Conservation (phyloP, 1,140 invertebrate species). For the Lepidurus arcticus region DNA sequence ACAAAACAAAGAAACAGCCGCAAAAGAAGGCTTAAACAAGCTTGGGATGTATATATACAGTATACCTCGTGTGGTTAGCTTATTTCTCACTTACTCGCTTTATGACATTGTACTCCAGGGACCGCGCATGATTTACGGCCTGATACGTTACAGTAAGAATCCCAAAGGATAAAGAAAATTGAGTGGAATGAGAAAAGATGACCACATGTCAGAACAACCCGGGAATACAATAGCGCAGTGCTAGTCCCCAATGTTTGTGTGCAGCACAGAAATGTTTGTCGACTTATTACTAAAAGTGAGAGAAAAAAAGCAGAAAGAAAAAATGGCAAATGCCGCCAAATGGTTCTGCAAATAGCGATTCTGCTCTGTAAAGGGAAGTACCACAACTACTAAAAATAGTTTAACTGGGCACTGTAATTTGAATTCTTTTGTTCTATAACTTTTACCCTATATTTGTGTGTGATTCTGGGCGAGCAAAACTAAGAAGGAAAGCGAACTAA, state of each 20-base stretch:
- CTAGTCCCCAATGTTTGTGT: neutral
- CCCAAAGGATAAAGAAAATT: neutral
- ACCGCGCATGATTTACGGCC: slow-evolving; percentile 2
- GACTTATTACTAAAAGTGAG: neutral
- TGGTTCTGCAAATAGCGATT: neutral
- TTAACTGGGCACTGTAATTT: no score
- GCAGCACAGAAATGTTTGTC: slow-evolving; percentile 5
- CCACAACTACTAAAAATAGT: no score
- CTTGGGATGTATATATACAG: neutral
- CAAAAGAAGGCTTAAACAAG: neutral
- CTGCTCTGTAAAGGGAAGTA: no score
- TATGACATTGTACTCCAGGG: neutral
- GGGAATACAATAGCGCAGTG: neutral
- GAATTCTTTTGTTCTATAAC: no score
- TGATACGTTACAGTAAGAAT: neutral
- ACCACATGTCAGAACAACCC: neutral
- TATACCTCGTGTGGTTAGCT: neutral
- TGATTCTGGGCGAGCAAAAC: neutral
- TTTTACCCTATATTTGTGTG: neutral
- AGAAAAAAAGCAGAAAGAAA: neutral
- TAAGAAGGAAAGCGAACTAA: neutral
- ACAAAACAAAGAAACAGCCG: neutral
- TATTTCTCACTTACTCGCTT: neutral
- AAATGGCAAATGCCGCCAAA: neutral
- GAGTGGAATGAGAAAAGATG: neutral